Conservation (phyloP, 2,113 vertebrate genomes). For the Syngnathoides biaculeatus region DNA sequence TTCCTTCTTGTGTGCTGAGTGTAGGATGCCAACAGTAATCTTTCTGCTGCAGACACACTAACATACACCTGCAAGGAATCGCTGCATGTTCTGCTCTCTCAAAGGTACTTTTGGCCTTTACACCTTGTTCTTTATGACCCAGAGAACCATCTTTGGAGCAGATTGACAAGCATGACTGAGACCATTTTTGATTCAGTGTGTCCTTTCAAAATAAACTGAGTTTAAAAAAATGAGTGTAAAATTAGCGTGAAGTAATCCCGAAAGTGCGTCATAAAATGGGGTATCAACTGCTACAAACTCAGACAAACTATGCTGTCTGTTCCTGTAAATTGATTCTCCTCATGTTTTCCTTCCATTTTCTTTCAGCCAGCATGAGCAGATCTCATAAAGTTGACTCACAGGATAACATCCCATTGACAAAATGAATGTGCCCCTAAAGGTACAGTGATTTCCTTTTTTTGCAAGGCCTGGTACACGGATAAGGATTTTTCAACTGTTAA, state of each 20-base stretch:
- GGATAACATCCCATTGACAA: not conserved
- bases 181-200: slow-evolving; percentile 13
- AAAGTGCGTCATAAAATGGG: slow-evolving; percentile 57
- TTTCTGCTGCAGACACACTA: slow-evolving; percentile 1
- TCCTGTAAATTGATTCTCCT: slow-evolving; percentile 55
- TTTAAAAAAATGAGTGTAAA: slow-evolving; percentile 28
- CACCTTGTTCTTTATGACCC: slow-evolving; percentile 37
- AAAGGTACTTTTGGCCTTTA: slow-evolving; percentile 44
- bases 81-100: slow-evolving; percentile 27
- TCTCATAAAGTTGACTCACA: slow-evolving; percentile 19
- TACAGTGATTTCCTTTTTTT: not conserved
- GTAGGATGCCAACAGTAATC: not conserved
- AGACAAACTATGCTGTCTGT: slow-evolving; percentile 52
- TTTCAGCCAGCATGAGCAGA: slow-evolving; percentile 38
- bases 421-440: not conserved
- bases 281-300: slow-evolving; percentile 41
- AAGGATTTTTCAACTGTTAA: too few relatives aligned
- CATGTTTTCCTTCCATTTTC: slow-evolving; percentile 16
- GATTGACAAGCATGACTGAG: slow-evolving; percentile 30
- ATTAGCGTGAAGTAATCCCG: slow-evolving; percentile 51
- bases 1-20: not conserved
- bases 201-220: slow-evolving; percentile 38
- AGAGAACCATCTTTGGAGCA: slow-evolving; percentile 26
- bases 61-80: slow-evolving; percentile 14
- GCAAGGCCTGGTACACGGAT: too few relatives aligned